These are phyloP conservation scores for Chaetophractus vellerosus DNA, from an alignment of 2,797 vertebrate genomes.

Conservation along the genomic window DNA sequence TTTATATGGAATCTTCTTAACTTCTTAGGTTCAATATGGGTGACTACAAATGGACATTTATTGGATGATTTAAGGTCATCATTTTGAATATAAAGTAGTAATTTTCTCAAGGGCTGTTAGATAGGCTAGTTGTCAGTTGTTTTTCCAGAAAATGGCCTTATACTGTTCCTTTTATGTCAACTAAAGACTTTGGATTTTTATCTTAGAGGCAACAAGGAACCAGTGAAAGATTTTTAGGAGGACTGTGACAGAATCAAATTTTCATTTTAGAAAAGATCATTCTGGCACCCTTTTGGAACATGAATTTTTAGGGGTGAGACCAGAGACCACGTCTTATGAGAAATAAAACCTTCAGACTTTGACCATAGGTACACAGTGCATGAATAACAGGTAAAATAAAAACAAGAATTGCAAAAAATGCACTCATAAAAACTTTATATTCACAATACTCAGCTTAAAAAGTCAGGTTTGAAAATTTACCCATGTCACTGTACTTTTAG, in stretches of 20 bases:
- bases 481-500: background rate
- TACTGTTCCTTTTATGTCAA: background rate
- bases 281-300: background rate
- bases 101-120: background rate
- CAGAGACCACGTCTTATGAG: background rate
- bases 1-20: background rate
- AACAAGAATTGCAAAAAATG: background rate
- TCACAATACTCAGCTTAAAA: background rate
- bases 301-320: background rate
- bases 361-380: background rate
- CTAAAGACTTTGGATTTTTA: constrained; percentile 36
- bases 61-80: background rate
- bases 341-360: constrained; percentile 28
- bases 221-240: constrained; percentile 25
- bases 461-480: background rate
- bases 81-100: background rate
- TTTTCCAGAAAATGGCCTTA: constrained; percentile 49
- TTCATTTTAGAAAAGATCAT: background rate
- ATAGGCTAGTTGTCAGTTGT: background rate
- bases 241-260: background rate
- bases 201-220: background rate
- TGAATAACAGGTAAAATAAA: background rate
- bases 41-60: background rate
- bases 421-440: background rate
- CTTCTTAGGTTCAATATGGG: background rate